Base-by-base conservation (phyloP, 2,888 invertebrate genomes). In the Hypomecis punctinalis region DNA sequence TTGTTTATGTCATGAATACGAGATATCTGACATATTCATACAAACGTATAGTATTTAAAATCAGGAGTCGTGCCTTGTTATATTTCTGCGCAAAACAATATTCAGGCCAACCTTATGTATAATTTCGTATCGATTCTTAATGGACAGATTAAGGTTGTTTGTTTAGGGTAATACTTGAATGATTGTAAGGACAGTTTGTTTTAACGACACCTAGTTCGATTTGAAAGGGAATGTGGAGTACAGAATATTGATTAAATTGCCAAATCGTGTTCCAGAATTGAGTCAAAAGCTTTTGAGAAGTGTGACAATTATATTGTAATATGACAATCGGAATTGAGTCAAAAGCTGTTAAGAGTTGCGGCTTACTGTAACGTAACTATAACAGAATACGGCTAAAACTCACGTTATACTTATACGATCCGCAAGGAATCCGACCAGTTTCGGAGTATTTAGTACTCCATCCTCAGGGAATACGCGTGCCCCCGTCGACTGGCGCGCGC, bases 21-120 rank as follows among this genome's bases (percentile, higher is more conserved):
- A 42, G 39, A 42, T 48, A 13, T 33, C n/a, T 42, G 13, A 33
- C 8, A 54, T 48, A 23, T 42, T 52, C 52, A 52, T 35, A 13
- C 5, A 49, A 42, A 13, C 36, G 35, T 36, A 7, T 8, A 45
- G 37, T 37, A 55, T 43, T 49, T 42, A 37, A 43, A 61, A 13
- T 49, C 79, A 80, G 79, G 73, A 84, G 83, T 85, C 84, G 80
- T 84, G 85, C 76, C 80, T 77, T 72, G 85, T 80, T 81, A 71
- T 72, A 74, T 74, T 73, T 72, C 65, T 75, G 76, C 70, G 71
- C 68, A 63, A 67, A 68, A 71, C 66, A 76, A 79, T 77, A 79
- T 77, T 79, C 67, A 76, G 73, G 52, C 71, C 74, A 76, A 56
- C 71, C 63, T 68, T 71, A 61, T 60, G 63, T 66, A 69, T 73